Percentiles rank a stretch among this genome's conserved stretches.
Conservation (phyloP, 2,888 invertebrate genomes). For the Bursaphelenchus okinawaensis region DNA sequence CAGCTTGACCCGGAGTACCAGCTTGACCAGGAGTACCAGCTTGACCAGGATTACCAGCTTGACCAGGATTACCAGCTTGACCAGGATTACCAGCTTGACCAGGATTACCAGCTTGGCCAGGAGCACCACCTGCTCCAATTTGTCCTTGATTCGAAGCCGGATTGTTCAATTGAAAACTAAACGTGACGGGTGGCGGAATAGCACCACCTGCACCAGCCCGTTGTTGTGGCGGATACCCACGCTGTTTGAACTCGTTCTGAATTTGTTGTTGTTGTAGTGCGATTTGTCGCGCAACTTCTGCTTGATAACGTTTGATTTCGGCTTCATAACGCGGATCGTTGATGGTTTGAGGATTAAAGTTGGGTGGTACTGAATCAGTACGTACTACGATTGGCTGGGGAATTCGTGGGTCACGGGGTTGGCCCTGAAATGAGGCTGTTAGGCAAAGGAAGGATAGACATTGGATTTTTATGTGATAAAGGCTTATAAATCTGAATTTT, state of each 20-base stretch:
- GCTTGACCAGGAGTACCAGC: too few species aligned
- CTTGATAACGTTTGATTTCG: background rate
- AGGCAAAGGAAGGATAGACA: background rate
- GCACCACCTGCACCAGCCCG: background rate
- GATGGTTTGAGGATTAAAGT: background rate
- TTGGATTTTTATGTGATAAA: too few species aligned
- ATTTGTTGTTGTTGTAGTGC: background rate
- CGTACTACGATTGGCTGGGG: background rate
- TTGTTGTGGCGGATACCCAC: background rate
- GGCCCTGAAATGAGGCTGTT: background rate
- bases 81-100: too few species aligned
- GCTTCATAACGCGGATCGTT: background rate
- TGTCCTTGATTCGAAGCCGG: background rate
- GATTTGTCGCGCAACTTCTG: background rate
- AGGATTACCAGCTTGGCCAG: too few species aligned
- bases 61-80: too few species aligned
- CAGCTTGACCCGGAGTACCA: too few species aligned
- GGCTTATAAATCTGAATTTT: too few species aligned
- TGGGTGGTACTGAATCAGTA: background rate
- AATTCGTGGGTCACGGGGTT: background rate
- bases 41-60: too few species aligned
- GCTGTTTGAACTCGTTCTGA: background rate
- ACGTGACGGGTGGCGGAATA: background rate
- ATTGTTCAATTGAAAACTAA: background rate
- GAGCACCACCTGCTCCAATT: too few species aligned